Evolutionary conservation across 2,888 invertebrate species (phyloP).

Genomic region (Hymenopus coronatus): DNA sequence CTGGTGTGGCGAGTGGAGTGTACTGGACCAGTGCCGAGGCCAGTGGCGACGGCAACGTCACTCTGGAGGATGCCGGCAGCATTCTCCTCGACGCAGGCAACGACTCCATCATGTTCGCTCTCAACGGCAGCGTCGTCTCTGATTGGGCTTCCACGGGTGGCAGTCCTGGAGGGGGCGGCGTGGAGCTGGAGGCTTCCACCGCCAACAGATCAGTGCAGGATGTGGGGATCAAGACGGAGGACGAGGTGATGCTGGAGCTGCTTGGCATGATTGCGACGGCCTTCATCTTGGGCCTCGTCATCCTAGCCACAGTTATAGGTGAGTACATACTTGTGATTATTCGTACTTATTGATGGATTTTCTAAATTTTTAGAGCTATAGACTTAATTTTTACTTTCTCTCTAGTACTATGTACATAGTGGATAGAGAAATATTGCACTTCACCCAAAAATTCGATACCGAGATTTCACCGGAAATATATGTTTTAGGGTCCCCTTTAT

Average conservation of each 20-base stretch:
- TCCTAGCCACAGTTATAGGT: slow-evolving; percentile 35
- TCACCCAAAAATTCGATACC: too few relatives aligned
- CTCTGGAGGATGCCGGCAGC: background rate
- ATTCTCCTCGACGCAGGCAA: background rate
- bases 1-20: background rate
- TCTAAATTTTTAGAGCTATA: too few relatives aligned
- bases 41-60: background rate
- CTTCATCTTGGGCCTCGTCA: slow-evolving; percentile 40
- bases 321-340: too few relatives aligned
- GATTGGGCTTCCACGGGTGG: background rate
- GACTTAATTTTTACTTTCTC: too few relatives aligned
- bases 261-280: slow-evolving; percentile 49
- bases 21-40: background rate
- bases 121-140: background rate
- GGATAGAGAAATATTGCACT: too few relatives aligned
- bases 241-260: slow-evolving; percentile 43
- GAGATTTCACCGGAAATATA: too few relatives aligned
- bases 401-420: slow-evolving; percentile 18
- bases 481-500: too few relatives aligned
- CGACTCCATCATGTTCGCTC: background rate
- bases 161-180: background rate
- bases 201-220: background rate
- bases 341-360: too few relatives aligned
- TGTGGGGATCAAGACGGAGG: background rate
- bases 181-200: slow-evolving; percentile 1